Conservation (phyloP, 2,113 vertebrate genomes). For the Numenius arquata region DNA sequence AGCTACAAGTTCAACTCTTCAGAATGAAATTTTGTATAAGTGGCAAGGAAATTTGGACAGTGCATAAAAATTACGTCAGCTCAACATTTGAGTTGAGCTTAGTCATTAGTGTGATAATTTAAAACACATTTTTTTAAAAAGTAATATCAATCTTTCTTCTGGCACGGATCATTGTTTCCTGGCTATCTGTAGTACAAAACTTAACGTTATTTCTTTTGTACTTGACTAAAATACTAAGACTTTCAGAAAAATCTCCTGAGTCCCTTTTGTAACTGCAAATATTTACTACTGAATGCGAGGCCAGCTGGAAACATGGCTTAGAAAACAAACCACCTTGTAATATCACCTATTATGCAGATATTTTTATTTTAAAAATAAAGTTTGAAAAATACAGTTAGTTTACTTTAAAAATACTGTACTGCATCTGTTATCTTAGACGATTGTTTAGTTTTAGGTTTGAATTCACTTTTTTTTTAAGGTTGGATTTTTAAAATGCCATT, state of each 20-base stretch:
- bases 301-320: not conserved
- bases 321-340: not conserved
- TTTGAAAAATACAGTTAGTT: not conserved
- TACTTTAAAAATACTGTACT: not conserved
- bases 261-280: not conserved
- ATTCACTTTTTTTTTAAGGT: not conserved
- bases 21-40: conserved; percentile 2
- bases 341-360: not conserved
- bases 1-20: not conserved
- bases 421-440: not conserved
- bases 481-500: not conserved
- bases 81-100: conserved; percentile 8
- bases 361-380: not conserved
- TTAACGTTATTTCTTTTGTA: not conserved
- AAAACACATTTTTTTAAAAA: not conserved
- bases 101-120: conserved; percentile 7
- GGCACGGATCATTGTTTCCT: not conserved
- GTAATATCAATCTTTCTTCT: conserved; percentile 25
- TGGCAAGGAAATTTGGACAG: not conserved
- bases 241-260: not conserved
- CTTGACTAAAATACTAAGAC: conserved; percentile 3
- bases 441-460: not conserved
- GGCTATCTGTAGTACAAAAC: not conserved
- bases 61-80: conserved; percentile 22
- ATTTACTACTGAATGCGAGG: not conserved